A percentile compares a stretch with the other conserved stretches of the same genome.
These are phyloP conservation scores for Temnothorax curvispinosus DNA, from an alignment of 1,140 invertebrate species.

Conservation along the genomic window DNA sequence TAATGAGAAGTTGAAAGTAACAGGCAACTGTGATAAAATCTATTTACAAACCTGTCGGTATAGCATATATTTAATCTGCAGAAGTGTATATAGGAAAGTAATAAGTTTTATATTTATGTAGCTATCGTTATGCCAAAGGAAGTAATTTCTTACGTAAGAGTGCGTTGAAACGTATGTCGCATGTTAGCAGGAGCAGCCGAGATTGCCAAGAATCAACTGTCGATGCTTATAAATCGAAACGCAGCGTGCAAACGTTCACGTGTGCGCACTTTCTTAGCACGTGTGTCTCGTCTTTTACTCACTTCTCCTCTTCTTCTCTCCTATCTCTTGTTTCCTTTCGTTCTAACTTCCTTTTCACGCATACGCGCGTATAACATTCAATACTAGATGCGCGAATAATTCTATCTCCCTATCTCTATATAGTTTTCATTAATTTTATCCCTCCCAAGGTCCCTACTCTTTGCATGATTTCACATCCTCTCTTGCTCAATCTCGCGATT, in stretches of 20 bases:
- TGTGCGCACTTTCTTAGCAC: constrained; percentile 58
- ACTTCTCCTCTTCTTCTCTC: background rate
- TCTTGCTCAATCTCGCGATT: background rate
- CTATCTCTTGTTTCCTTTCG: background rate
- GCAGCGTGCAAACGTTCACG: constrained; percentile 29
- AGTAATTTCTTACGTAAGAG: constrained; percentile 25
- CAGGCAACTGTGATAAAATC: background rate
- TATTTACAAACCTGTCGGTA: background rate
- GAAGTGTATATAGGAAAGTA: background rate
- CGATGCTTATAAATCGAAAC: constrained; percentile 5
- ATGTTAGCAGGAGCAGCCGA: background rate
- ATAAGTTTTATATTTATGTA: constrained; percentile 12
- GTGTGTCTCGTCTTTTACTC: constrained; percentile 47
- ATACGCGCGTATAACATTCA: background rate
- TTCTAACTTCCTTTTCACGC: background rate
- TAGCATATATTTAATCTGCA: background rate
- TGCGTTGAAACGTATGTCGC: background rate
- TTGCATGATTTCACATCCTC: background rate
- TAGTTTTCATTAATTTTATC: constrained; percentile 10
- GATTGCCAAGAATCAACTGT: constrained; percentile 26
- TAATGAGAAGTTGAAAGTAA: background rate
- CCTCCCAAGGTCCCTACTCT: background rate
- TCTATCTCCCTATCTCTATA: constrained; percentile 5
- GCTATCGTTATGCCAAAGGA: background rate
- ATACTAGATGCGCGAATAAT: background rate